Evolutionary conservation across 2,888 invertebrate genomes (phyloP).

Genomic region (Cephus spinipes): DNA sequence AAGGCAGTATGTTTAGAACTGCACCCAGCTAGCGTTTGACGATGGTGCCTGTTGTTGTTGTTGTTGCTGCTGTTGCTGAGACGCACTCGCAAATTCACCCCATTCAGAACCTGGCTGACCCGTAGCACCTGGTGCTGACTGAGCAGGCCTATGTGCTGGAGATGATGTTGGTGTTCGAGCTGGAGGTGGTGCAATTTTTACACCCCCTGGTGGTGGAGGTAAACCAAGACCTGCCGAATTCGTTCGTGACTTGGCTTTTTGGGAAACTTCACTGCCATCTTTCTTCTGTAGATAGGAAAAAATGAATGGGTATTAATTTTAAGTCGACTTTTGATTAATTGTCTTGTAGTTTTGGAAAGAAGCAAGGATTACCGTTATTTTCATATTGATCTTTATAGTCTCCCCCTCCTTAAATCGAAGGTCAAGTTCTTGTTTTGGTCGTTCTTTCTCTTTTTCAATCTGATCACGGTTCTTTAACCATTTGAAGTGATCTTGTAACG

Average conservation of each 20-base stretch:
- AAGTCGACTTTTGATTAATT: constrained; percentile 11
- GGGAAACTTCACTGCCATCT: constrained; percentile 82
- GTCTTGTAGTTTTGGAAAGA: constrained; percentile 72
- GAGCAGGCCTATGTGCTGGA: constrained; percentile 78
- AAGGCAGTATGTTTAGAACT: constrained; percentile 53
- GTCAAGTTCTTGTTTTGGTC: constrained; percentile 86
- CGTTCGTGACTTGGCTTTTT: constrained; percentile 75
- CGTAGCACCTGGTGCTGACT: constrained; percentile 66
- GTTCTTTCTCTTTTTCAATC: constrained; percentile 83
- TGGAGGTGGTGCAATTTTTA: constrained; percentile 83
- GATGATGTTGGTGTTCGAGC: constrained; percentile 76
- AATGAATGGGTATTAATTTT: constrained; percentile 13
- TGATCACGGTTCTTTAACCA: constrained; percentile 87
- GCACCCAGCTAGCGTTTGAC: constrained; percentile 65
- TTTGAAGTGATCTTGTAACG: constrained; percentile 98
- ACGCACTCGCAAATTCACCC: constrained; percentile 79
- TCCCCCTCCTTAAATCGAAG: constrained; percentile 99
- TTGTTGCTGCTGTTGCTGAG: constrained; percentile 47
- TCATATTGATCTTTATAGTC: constrained; percentile 99
- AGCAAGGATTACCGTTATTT: constrained; percentile 80
- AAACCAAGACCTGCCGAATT: constrained; percentile 71
- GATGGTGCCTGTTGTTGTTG: constrained; percentile 40
- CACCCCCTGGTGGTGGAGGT: constrained; percentile 87
- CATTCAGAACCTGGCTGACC: constrained; percentile 73
- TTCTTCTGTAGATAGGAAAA: constrained; percentile 76